Evolutionary conservation across 2,888 invertebrate genomes (phyloP).

Genomic region (Trachelus stipa): DNA sequence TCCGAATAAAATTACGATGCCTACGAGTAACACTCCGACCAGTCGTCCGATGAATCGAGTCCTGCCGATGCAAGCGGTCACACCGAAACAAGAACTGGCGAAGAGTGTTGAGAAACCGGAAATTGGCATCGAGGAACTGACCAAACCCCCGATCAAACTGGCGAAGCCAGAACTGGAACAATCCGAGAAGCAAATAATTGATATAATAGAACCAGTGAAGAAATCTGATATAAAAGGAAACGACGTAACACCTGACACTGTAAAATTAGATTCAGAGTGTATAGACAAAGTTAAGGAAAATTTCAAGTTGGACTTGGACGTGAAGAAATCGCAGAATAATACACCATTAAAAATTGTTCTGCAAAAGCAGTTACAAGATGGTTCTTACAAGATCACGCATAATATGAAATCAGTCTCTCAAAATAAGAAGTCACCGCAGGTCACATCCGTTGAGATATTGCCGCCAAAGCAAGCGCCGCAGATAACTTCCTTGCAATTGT

Average conservation of each 20-base stretch:
- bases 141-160: slow-evolving; percentile 50
- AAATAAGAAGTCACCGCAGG: slow-evolving; percentile 40
- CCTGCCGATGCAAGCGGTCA: slow-evolving; percentile 80
- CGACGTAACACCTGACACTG: background rate
- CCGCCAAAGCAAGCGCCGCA: slow-evolving; percentile 47
- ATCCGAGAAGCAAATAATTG: slow-evolving; percentile 23
- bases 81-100: slow-evolving; percentile 69
- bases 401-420: slow-evolving; percentile 47
- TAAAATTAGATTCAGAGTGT: slow-evolving; percentile 14
- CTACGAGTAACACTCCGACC: slow-evolving; percentile 53
- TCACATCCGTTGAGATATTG: slow-evolving; percentile 49
- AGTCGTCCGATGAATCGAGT: slow-evolving; percentile 83
- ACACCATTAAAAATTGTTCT: slow-evolving; percentile 66
- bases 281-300: slow-evolving; percentile 42
- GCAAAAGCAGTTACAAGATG: slow-evolving; percentile 68
- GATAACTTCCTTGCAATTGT: slow-evolving; percentile 61
- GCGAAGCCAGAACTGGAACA: slow-evolving; percentile 38
- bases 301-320: slow-evolving; percentile 37
- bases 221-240: slow-evolving; percentile 28
- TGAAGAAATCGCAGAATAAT: slow-evolving; percentile 42
- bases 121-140: slow-evolving; percentile 52
- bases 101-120: slow-evolving; percentile 47
- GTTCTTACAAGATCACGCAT: slow-evolving; percentile 67
- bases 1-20: slow-evolving; percentile 63
- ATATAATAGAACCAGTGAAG: slow-evolving; percentile 18